Evolutionary conservation across 2,113 vertebrate genomes (phyloP), one percentile per base, ranked within the genome.

Genomic region (Argyrosomus japonicus): DNA sequence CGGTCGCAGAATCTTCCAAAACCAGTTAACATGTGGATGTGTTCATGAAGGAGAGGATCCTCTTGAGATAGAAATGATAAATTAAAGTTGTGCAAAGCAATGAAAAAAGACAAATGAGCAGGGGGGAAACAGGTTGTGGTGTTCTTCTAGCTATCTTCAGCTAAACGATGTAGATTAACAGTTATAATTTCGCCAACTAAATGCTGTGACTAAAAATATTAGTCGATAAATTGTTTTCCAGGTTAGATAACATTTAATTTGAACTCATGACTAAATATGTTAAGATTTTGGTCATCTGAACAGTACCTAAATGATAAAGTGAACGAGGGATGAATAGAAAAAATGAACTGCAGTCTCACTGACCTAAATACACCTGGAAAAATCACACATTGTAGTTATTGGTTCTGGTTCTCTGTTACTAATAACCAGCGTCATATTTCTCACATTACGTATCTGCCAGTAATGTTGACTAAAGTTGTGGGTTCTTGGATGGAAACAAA

Each of bases 21-120:
- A 64, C 68, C 68, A 88, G 64, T 14, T 40, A 54, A 36, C 64
- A n/a, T 57, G 73, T 48, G 51, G 54, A 75, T 78, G 67, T 85
- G 69, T 78, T 63, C 53, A 27, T 64, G 43, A 48, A 13, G 63
- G n/a, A 47, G 45, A 58, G 74, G 63, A 43, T 68, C 56, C 14
- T 71, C 54, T 45, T 45, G 19, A 75, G 56, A 68, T n/a, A 57
- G 64, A 69, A 64, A 72, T 62, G 67, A 47, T 64, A 48, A 62
- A 68, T 47, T 57, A 40, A 71, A 71, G 60, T 70, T 75, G 43
- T 50, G 36, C 58, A 69, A 89, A 81, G 40, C 64, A 86, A 54
- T 8, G 63, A 65, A 68, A 81, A 18, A 60, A 65, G 17, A 75
- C 10, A 63, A 17, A 9, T 27, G 40, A n/a, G 36, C 19, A 21